Evolutionary conservation across 2,888 invertebrate genomes (phyloP), one percentile per base, ranked within the genome.

Genomic region (Orthosia cruda): DNA sequence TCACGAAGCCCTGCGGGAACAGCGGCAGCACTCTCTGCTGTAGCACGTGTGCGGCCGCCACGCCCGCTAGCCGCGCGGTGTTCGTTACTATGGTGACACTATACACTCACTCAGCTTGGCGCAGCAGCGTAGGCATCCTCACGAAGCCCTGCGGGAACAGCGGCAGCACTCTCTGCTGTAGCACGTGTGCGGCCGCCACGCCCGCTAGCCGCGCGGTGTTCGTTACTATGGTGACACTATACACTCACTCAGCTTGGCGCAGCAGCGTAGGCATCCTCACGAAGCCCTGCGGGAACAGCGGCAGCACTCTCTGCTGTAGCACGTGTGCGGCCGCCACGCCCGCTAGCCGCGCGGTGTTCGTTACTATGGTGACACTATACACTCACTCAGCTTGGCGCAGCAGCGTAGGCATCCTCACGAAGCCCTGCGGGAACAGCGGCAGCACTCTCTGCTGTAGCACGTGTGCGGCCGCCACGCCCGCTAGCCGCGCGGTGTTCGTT

Each of bases 351-450:
- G 52, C 52, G 18, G 52, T n/a, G 3, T n/a, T 9, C 52, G 52
- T n/a, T 52, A 52, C n/a, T 26, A 15, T 20, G 45, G 18, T 16
- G 16, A 57, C 40, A 23, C 9, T 67, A 20, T 20, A 61, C 58
- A 93, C 95, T 92, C 40, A 96, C 96, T 95, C 96, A 47, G 97
- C 96, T 89, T 97, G 97, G 45, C 97, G 91, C 80, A 97, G 87
- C 66, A 97, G 91, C 7, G 97, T 97, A 49, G 52, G 52, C 52
- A 52, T 52, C 52, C 52, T 52, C 52, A 52, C 52, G 52, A 52
- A 52, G 52, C 52, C 52, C 52, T 52, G 52, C 52, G 52, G 52
- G 52, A 52, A 52, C 52, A 52, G 52, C 52, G 52, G 52, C 52
- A 52, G 52, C 52, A 52, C 52, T n/a, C 52, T 52, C 52, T 52